These are phyloP conservation scores for Prosapia bicincta DNA, from an alignment of 2,888 invertebrate genomes.

Conservation along the genomic window DNA sequence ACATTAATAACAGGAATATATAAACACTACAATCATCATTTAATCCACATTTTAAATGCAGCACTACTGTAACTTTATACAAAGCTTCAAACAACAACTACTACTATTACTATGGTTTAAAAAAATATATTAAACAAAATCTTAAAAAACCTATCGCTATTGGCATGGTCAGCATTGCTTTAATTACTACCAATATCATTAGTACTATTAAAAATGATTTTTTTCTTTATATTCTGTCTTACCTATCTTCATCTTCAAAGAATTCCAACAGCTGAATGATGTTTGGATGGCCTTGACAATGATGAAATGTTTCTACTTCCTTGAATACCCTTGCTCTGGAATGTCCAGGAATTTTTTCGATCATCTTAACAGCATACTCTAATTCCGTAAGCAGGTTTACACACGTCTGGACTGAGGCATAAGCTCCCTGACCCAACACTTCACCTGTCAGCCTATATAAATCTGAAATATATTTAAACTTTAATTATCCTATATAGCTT, in stretches of 20 bases:
- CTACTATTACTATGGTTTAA: too few species aligned
- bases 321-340: slow-evolving; percentile 93
- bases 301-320: slow-evolving; percentile 98
- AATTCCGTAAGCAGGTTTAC: slow-evolving; percentile 85
- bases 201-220: too few species aligned
- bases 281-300: slow-evolving; percentile 96
- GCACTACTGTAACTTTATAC: too few species aligned
- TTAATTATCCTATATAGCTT: too few species aligned
- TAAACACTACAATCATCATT: too few species aligned
- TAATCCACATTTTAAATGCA: too few species aligned
- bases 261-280: slow-evolving; percentile 97
- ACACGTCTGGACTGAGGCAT: slow-evolving; percentile 94
- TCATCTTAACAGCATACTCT: slow-evolving; percentile 97
- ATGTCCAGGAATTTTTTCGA: slow-evolving; percentile 92
- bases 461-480: slow-evolving; percentile 74
- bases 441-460: slow-evolving; percentile 94
- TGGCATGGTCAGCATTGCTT: too few species aligned
- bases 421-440: slow-evolving; percentile 94
- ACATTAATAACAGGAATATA: too few species aligned
- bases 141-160: too few species aligned
- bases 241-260: slow-evolving; percentile 92
- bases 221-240: neutral
- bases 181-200: too few species aligned
- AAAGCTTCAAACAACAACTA: too few species aligned
- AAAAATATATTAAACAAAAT: too few species aligned